A percentile compares a stretch with the other conserved stretches of the same genome.
phyloP scores from a whole-genome alignment of 2,113 vertebrate species.

The Empidonax traillii region DNA sequence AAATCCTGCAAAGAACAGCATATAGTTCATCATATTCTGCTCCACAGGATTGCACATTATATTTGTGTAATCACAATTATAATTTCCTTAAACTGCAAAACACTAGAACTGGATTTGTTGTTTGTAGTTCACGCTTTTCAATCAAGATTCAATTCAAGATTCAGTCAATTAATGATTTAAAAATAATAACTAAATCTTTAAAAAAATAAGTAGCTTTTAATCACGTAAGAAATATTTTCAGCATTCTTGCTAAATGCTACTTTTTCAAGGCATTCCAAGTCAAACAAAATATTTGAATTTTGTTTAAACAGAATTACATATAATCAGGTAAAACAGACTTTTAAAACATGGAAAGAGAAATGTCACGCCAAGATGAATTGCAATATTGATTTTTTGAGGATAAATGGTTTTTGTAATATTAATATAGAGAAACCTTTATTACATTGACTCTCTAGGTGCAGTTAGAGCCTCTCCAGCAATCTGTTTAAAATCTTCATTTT shows the following conservation, averaged over 20 bases:
- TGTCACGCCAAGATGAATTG: conserved; percentile 77
- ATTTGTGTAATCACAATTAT: not conserved
- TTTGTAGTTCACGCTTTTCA: not conserved
- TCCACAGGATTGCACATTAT: not conserved
- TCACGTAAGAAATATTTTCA: conserved; percentile 22
- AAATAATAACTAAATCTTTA: conserved; percentile 1
- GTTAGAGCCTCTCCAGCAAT: conserved; percentile 77
- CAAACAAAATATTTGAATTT: conserved; percentile 54
- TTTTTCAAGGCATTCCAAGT: conserved; percentile 19
- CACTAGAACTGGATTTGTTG: not conserved
- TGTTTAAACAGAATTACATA: conserved; percentile 73
- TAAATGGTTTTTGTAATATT: conserved; percentile 91
- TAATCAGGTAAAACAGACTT: conserved; percentile 71
- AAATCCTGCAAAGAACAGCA: not conserved
- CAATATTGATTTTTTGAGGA: conserved; percentile 85
- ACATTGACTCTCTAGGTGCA: conserved; percentile 80
- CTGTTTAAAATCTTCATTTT: conserved; percentile 88
- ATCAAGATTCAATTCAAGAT: not conserved
- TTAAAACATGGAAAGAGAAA: conserved; percentile 71
- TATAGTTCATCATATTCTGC: not conserved
- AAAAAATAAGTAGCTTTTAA: conserved; percentile 15
- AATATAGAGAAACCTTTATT: conserved; percentile 90
- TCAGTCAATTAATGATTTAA: not conserved
- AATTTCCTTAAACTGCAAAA: not conserved
- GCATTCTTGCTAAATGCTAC: conserved; percentile 16